Conservation (phyloP, 2,113 vertebrate genomes). For the Toxostoma redivivum region DNA sequence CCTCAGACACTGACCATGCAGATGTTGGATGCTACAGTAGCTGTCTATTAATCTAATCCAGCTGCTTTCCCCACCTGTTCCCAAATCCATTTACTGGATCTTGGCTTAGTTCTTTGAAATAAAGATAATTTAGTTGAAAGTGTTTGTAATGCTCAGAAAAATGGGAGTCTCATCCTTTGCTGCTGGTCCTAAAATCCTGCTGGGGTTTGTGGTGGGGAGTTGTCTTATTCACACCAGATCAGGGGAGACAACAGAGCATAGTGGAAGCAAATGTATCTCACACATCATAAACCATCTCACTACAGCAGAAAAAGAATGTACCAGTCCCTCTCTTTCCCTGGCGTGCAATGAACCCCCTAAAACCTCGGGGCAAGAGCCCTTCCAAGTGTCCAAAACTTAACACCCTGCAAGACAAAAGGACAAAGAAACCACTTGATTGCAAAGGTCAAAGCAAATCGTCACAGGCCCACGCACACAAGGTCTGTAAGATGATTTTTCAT, state of each 20-base stretch:
- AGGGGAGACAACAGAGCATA: background rate
- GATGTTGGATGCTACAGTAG: background rate
- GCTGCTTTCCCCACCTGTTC: background rate
- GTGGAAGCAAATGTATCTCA: background rate
- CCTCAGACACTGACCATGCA: background rate
- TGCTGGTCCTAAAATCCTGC: background rate
- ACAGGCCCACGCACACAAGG: background rate
- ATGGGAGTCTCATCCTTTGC: accelerated
- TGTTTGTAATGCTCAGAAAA: background rate
- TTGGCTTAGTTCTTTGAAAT: background rate
- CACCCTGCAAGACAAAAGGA: background rate
- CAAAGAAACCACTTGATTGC: background rate
- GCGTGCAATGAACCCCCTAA: background rate
- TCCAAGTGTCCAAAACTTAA: background rate
- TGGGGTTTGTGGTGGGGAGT: background rate
- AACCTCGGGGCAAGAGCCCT: background rate
- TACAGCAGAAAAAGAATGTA: background rate
- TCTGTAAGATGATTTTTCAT: background rate
- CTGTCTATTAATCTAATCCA: background rate
- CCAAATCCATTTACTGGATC: background rate
- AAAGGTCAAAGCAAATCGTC: background rate
- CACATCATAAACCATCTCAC: background rate
- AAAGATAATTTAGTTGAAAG: background rate
- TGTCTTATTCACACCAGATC: background rate
- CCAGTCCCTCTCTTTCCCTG: background rate